Base-by-base conservation (phyloP, 2,888 invertebrate species). In the Herminia tarsipennalis region DNA sequence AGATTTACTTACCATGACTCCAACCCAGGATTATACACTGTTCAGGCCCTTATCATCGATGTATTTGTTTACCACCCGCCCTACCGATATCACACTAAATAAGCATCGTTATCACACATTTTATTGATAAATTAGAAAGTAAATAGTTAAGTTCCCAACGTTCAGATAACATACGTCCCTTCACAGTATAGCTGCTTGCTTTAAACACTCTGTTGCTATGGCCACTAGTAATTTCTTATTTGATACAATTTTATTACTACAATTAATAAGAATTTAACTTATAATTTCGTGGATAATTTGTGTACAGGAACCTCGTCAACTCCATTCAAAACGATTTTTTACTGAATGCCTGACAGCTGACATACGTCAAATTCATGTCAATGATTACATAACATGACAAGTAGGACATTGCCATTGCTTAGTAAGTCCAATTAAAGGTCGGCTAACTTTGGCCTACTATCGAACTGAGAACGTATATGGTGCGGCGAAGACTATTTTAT, bases 61-160 rank as follows among this genome's bases (percentile, higher is more conserved):
- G 28, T 47, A 33, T 64, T 69, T 71, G 66, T 75, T 76, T 76
- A 70, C 70, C 55, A 64, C 56, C 48, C 41, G 52, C 41, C 37
- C 54, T 28, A 44, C 36, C 45, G 57, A 66, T 72, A 71, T 59
- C 61, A 46, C 54, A 58, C 45, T 48, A 53, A 50, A 64, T 49
- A 39, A 48, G 48, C 61, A 62, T 56, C 55, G 57, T 68, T 75
- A 76, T 72, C 76, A 61, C 38, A 47, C 59, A 66, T 66, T 50
- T 51, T 58, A 71, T 56, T 67, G 74, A 73, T 77, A 75, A 67
- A 66, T 69, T 76, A 70, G 70, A 78, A 76, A 76, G 76, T 77
- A 76, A 78, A 76, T 76, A 76, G 14, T 21, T 32, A 12, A 21
- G 39, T 39, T 9, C 34, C 36, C 28, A 6, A 27, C 8, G 5